These are phyloP conservation scores for Tarsius wallacei DNA, from an alignment of 2,797 vertebrate species.

Conservation along the genomic window DNA sequence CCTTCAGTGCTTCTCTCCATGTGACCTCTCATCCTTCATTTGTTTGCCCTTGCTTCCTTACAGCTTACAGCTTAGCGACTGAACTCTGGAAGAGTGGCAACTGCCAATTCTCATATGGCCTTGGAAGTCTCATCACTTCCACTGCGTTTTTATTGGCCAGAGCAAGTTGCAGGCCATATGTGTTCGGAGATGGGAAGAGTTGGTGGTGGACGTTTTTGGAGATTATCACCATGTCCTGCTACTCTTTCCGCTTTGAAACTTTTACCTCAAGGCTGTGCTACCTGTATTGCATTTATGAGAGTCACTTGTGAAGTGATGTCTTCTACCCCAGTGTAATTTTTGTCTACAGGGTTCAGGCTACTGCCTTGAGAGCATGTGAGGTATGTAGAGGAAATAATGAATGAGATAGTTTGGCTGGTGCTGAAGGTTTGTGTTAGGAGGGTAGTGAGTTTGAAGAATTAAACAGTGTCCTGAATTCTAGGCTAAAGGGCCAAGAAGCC, in stretches of 20 bases:
- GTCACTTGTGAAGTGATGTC: neutral
- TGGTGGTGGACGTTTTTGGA: neutral
- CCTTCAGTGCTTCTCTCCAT: neutral
- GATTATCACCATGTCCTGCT: neutral
- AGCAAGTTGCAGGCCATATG: neutral
- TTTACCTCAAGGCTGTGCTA: neutral
- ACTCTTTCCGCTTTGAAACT: neutral
- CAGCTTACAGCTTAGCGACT: neutral
- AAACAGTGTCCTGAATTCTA: neutral
- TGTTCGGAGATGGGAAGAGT: neutral
- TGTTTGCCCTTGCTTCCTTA: neutral
- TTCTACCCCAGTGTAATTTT: neutral
- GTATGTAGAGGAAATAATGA: neutral
- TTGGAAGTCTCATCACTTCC: neutral
- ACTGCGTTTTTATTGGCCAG: neutral
- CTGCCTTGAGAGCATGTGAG: neutral
- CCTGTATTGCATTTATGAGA: neutral
- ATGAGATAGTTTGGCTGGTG: neutral
- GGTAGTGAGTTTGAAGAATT: conserved; percentile 27
- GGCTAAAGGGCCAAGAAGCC: neutral
- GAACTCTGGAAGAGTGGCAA: neutral
- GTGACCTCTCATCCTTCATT: neutral
- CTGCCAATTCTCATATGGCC: neutral
- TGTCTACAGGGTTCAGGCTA: neutral
- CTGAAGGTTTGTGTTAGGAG: neutral